Evolutionary conservation across 1,140 invertebrate genomes (phyloP).

Genomic region (Drosophila varians): DNA sequence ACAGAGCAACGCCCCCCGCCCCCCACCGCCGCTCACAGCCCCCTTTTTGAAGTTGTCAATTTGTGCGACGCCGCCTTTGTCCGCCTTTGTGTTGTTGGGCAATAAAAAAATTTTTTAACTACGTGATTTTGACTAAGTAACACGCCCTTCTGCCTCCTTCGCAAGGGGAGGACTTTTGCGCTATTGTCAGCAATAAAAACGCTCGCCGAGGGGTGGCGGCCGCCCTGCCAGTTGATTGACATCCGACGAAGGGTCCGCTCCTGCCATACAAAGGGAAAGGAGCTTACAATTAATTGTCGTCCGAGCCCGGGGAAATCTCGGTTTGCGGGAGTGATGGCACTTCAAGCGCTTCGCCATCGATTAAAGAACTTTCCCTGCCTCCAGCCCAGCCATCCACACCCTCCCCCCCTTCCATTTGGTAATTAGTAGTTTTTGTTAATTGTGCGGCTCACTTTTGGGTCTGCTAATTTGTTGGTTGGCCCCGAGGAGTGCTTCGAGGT

Average conservation of each 20-base stretch:
- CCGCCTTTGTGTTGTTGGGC: slow-evolving; percentile 42
- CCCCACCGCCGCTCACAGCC: slow-evolving; percentile 22
- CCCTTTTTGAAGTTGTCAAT: slow-evolving; percentile 52
- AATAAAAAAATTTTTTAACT: slow-evolving; percentile 74
- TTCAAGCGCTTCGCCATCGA: slow-evolving; percentile 44
- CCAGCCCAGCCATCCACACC: not conserved
- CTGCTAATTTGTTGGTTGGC: slow-evolving; percentile 51
- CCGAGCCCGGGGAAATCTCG: slow-evolving; percentile 38
- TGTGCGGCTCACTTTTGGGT: slow-evolving; percentile 46
- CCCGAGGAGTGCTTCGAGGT: slow-evolving; percentile 4
- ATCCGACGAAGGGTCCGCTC: slow-evolving; percentile 58
- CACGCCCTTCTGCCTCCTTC: slow-evolving; percentile 45
- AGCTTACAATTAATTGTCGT: slow-evolving; percentile 70
- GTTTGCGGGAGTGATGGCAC: slow-evolving; percentile 5
- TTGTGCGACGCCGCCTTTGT: slow-evolving; percentile 49
- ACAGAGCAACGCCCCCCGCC: slow-evolving; percentile 5
- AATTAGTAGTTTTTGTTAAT: slow-evolving; percentile 69
- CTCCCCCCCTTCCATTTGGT: slow-evolving; percentile 5
- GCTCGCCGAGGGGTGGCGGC: slow-evolving; percentile 47
- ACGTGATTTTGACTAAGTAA: slow-evolving; percentile 75
- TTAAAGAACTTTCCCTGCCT: slow-evolving; percentile 1
- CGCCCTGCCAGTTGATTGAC: slow-evolving; percentile 53
- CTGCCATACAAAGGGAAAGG: slow-evolving; percentile 42
- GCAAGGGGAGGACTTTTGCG: slow-evolving; percentile 45
- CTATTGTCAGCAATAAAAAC: slow-evolving; percentile 74